Evolutionary conservation across 2,888 invertebrate species (phyloP).

Genomic region (Mechanitis mazaeus): DNA sequence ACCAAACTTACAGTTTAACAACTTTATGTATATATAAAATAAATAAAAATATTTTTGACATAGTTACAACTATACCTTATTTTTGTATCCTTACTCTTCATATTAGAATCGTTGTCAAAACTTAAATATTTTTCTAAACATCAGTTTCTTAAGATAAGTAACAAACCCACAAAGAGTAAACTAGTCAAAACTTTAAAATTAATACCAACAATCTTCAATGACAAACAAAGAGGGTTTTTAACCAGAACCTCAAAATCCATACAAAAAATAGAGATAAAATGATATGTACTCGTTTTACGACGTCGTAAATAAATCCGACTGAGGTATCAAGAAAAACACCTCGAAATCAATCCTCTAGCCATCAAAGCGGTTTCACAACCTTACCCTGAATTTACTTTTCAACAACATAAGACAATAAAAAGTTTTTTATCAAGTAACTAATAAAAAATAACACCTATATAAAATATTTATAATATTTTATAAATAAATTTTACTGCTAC

Average conservation of each 20-base stretch:
- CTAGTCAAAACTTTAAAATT: too few species aligned
- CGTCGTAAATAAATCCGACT: slow-evolving; percentile 37
- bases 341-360: slow-evolving; percentile 33
- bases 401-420: background rate
- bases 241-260: background rate
- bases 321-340: slow-evolving; percentile 37
- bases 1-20: background rate
- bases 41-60: background rate
- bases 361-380: slow-evolving; percentile 32
- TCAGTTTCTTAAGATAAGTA: too few species aligned
- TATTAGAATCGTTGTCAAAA: too few species aligned
- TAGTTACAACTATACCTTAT: background rate
- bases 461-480: background rate
- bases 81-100: too few species aligned
- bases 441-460: background rate
- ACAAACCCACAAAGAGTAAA: too few species aligned
- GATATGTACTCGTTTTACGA: slow-evolving; percentile 36
- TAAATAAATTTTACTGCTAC: slow-evolving; percentile 1
- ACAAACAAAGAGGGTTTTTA: too few species aligned
- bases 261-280: slow-evolving; percentile 9
- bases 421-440: background rate
- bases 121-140: too few species aligned
- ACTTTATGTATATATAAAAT: background rate
- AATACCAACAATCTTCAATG: too few species aligned
- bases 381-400: slow-evolving; percentile 19